Conservation (phyloP, 2,797 vertebrate species). For the Enoplosus armatus region DNA sequence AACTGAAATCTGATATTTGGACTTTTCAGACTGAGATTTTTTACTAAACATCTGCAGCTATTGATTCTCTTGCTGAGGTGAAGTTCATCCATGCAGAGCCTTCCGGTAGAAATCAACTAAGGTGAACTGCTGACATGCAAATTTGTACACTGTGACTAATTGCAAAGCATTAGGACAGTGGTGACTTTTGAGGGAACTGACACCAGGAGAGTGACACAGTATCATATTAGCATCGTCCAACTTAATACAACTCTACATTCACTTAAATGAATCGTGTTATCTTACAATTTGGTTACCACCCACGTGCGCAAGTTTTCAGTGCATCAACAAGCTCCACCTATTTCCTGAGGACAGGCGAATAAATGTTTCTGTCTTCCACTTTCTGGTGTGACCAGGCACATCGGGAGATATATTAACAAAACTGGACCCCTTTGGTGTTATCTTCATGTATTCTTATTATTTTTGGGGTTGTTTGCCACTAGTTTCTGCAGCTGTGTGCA, state of each 20-base stretch:
- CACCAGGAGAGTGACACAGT: background rate
- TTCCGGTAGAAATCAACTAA: background rate
- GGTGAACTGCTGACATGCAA: background rate
- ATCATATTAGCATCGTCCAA: background rate
- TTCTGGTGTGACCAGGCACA: background rate
- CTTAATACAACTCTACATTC: background rate
- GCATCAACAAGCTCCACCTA: background rate
- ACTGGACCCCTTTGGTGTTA: no score
- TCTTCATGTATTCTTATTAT: background rate
- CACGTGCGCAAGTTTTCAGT: background rate
- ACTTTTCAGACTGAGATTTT: no score
- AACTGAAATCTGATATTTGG: background rate
- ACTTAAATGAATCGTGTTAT: background rate
- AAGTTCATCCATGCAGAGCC: background rate
- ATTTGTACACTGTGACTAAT: background rate
- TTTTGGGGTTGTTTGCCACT: background rate
- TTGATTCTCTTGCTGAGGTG: background rate
- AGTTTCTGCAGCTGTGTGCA: background rate
- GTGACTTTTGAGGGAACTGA: background rate
- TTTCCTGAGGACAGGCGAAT: background rate
- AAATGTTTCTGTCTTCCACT: background rate
- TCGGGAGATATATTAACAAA: background rate
- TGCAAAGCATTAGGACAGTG: background rate
- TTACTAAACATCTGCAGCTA: no score
- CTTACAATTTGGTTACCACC: background rate